These are phyloP conservation scores for Mallotus villosus DNA, from an alignment of 2,797 vertebrate genomes.

Conservation along the genomic window DNA sequence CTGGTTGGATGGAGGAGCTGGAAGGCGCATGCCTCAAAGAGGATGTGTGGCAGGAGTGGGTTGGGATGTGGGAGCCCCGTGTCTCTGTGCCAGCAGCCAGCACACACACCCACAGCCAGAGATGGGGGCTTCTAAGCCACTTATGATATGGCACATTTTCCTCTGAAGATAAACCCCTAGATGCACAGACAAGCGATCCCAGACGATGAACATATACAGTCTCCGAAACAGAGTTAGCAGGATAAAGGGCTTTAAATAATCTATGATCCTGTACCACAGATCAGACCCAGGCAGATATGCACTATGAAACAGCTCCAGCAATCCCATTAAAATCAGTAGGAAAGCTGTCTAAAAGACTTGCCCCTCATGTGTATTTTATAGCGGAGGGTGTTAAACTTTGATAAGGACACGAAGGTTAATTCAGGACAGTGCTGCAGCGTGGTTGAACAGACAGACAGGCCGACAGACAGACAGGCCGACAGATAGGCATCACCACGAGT, in stretches of 20 bases:
- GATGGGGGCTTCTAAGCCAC: no score
- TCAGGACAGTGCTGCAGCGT: constrained; percentile 21
- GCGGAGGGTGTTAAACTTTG: constrained; percentile 31
- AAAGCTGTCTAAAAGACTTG: constrained; percentile 33
- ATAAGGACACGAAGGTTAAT: constrained; percentile 29
- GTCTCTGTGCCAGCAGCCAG: no score
- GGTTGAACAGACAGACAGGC: not conserved
- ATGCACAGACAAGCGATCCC: no score
- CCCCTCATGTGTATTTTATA: constrained; percentile 41
- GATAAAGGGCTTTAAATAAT: not conserved
- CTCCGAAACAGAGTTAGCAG: no score
- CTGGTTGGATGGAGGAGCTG: no score
- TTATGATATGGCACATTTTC: no score
- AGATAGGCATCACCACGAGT: not conserved
- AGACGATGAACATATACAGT: no score
- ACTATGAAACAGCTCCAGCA: constrained; percentile 25
- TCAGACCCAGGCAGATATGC: constrained; percentile 31
- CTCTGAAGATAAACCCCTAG: no score
- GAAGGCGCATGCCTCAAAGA: no score
- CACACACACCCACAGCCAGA: no score
- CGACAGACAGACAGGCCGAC: not conserved
- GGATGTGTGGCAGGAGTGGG: no score
- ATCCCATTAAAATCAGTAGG: constrained; percentile 45
- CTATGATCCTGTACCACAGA: not conserved
- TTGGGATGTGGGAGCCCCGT: no score